A percentile compares a stretch with the other conserved stretches of the same genome.
Conservation (phyloP, 2,888 invertebrate species). For the Apodemia zela region DNA sequence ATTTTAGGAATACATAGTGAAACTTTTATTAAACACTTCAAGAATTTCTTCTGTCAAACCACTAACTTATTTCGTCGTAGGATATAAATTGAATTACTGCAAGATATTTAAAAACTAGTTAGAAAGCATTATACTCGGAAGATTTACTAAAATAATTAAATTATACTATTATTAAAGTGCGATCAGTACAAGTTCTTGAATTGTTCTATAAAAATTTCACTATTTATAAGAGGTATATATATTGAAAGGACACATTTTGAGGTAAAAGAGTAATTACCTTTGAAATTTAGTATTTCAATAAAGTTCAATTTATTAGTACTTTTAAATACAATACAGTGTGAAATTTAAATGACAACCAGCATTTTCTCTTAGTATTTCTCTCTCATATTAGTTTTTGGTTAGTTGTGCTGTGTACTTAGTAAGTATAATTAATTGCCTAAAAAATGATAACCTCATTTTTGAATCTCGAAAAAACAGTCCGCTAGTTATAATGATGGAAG, state of each 20-base stretch:
- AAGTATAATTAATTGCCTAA: conserved; percentile 51
- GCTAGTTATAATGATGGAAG: conserved; percentile 58
- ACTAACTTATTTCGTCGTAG: no score
- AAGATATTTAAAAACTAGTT: neutral
- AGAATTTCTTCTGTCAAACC: no score
- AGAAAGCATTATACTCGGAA: neutral
- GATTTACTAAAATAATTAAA: neutral
- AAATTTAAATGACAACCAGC: conserved; percentile 46
- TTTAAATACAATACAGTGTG: conserved; percentile 37
- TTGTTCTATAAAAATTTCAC: no score
- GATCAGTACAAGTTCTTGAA: neutral
- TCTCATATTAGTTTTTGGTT: conserved; percentile 69
- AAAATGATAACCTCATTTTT: conserved; percentile 56
- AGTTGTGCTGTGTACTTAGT: conserved; percentile 79
- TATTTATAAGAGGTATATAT: no score
- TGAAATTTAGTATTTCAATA: neutral
- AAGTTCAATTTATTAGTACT: neutral
- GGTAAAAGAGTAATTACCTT: neutral
- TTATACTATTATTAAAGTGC: neutral
- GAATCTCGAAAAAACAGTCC: conserved; percentile 73
- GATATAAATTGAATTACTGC: neutral
- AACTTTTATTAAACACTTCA: no score
- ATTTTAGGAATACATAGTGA: no score
- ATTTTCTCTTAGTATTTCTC: conserved; percentile 65
- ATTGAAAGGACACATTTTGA: neutral